Conservation (phyloP, 92 coral and sea anemone genomes). For the Nematostella vectensis region DNA sequence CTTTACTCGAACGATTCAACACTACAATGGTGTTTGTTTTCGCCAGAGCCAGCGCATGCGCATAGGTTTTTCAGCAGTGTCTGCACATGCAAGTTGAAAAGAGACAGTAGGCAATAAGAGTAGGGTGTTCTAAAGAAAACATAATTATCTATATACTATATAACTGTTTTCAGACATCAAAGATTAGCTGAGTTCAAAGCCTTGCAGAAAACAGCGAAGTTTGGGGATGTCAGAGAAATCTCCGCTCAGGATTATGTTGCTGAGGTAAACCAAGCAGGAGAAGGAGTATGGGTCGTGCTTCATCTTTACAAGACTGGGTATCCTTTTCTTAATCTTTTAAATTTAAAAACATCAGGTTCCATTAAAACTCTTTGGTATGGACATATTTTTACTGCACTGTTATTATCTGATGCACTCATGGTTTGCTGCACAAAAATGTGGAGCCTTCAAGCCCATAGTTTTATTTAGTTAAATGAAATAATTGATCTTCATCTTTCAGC, state of each 20-base stretch:
- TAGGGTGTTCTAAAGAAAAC: slow-evolving; percentile 88
- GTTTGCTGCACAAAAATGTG: too few species aligned
- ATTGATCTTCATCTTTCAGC: too few species aligned
- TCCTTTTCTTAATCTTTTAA: too few species aligned
- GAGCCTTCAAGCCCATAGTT: too few species aligned
- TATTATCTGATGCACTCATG: too few species aligned
- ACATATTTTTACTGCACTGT: not conserved
- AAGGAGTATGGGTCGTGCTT: slow-evolving; percentile 91
- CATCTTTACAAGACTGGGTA: slow-evolving; percentile 98
- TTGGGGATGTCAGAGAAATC: slow-evolving; percentile 93
- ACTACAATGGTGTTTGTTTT: too few species aligned
- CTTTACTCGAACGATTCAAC: too few species aligned
- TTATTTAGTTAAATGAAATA: too few species aligned
- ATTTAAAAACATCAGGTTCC: not conserved
- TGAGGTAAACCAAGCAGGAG: slow-evolving; percentile 96
- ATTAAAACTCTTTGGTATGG: not conserved
- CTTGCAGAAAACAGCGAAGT: slow-evolving; percentile 62
- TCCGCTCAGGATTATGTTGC: slow-evolving; percentile 84
- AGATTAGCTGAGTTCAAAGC: slow-evolving; percentile 83
- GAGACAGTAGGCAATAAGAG: slow-evolving; percentile 88
- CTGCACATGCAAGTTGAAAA: too few species aligned
- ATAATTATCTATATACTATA: slow-evolving; percentile 71
- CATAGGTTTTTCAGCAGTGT: too few species aligned
- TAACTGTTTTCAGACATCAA: slow-evolving; percentile 75
- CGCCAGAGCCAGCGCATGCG: too few species aligned